Base-by-base conservation (phyloP, 2,888 invertebrate species). In the Thera obeliscata region DNA sequence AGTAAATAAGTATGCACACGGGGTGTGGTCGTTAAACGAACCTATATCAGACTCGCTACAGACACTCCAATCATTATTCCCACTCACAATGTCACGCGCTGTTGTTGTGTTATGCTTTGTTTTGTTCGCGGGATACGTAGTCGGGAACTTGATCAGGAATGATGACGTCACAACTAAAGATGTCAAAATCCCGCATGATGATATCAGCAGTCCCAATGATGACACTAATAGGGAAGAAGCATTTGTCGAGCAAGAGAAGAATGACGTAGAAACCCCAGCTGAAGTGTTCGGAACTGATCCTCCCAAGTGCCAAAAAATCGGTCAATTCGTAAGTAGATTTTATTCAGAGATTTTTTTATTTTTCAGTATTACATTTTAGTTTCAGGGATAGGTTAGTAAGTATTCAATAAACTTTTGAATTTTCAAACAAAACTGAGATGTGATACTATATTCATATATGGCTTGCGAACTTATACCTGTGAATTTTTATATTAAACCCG, bases 301-400 rank as follows among this genome's bases (percentile, higher is more conserved):
- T 5, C 54, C 43, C 22, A 71, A 61, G 56, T 91, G 91, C 70
- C 85, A 77, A 11, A 76, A 81, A 69, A 79, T 90, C 62, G 91
- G 91, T 66, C 76, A 87, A 70, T 89, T 84, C 72, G 91, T 91
- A 83, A 86, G 90, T 89, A 3, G 41, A 4, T 41, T 41, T 7
- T 5, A 41, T 41, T 41, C 41, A 41, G 41, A 41, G 4, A 41
- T 41, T 41, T 41, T 41, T 41, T 38, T 5, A 38, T 38, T 38
- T 38, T 38, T 38, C 3, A 22, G 22, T 22, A 22, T 22, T 22
- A 22, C 22, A 22, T 22, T 22, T 22, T 22, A 22, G 22, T 22
- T 22, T 22, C 22, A 22, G 22, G 22, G 22, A 22, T 22, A 22
- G 22, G 22, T 22, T 22, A 22, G 22, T 22, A 22, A 22, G 22